These are phyloP conservation scores for Tachyglossus aculeatus DNA, from an alignment of 2,797 vertebrate genomes.

Conservation along the genomic window DNA sequence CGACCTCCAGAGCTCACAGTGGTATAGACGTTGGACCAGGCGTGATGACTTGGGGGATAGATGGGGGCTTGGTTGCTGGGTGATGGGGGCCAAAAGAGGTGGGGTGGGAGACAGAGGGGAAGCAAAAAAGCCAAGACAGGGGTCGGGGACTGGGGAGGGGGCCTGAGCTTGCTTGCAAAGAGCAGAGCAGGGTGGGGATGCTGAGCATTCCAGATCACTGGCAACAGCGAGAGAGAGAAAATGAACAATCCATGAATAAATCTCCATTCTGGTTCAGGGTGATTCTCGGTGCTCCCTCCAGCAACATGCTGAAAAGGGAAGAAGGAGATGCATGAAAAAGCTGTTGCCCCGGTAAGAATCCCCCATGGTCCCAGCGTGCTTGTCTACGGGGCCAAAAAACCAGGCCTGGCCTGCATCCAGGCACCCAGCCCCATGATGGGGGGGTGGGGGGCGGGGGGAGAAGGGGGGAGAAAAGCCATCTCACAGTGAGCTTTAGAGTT, in stretches of 20 bases:
- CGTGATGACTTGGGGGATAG: no score
- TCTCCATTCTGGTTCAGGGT: constrained; percentile 10
- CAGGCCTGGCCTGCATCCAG: background rate
- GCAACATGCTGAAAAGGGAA: constrained; percentile 17
- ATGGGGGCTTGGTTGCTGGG: background rate
- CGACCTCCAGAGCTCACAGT: background rate
- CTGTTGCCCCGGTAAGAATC: constrained; percentile 13
- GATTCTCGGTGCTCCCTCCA: background rate
- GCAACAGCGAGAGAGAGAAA: constrained; percentile 5
- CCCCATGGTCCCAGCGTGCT: background rate
- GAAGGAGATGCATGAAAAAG: background rate
- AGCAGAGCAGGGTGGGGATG: constrained; percentile 14
- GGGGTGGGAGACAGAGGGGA: background rate
- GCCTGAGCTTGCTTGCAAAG: constrained; percentile 1
- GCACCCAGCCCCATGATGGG: background rate
- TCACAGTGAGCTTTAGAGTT: background rate
- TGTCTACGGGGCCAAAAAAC: background rate
- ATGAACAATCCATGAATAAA: background rate
- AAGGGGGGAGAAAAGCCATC: background rate
- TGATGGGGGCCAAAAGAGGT: background rate
- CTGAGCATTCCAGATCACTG: background rate
- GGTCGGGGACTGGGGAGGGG: background rate
- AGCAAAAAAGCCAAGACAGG: background rate
- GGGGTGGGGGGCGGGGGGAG: background rate
- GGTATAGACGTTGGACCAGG: background rate